Conservation (phyloP, 92 coral and sea anemone species). For the Phenganax stokvisi region DNA sequence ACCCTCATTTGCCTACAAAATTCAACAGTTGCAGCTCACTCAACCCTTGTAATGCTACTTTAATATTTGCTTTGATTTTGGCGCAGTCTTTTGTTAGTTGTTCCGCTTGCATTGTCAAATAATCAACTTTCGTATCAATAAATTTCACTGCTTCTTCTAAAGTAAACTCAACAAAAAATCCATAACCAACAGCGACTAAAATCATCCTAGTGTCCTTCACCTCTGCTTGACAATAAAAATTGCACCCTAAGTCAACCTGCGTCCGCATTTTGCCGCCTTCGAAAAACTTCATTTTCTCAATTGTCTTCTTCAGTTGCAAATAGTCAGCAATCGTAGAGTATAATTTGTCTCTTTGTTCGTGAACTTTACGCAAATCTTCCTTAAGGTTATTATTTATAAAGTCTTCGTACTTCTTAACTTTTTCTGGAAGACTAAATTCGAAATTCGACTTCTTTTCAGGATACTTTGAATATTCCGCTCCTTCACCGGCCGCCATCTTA, state of each 20-base stretch:
- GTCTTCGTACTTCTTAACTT: constrained; percentile 73
- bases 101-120: constrained; percentile 57
- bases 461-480: too few relatives aligned
- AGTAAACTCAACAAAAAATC: constrained; percentile 91
- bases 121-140: constrained; percentile 69
- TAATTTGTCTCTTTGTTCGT: constrained; percentile 69
- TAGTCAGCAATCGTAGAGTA: constrained; percentile 66
- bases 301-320: constrained; percentile 63
- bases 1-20: not conserved
- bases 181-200: constrained; percentile 84
- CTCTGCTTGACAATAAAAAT: constrained; percentile 86
- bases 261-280: constrained; percentile 62
- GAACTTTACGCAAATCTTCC: constrained; percentile 67
- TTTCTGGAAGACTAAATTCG: constrained; percentile 49
- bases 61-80: constrained; percentile 80
- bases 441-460: not conserved
- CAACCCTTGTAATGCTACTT: constrained; percentile 75
- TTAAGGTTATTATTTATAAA: constrained; percentile 73
- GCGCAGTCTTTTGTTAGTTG: constrained; percentile 75
- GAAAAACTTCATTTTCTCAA: constrained; percentile 62
- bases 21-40: constrained; percentile 65
- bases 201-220: constrained; percentile 80
- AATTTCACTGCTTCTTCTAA: constrained; percentile 78
- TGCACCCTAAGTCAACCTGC: constrained; percentile 85
- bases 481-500: too few relatives aligned